Base-by-base conservation (phyloP, 2,888 invertebrate species). In the Agrotis exclamationis region DNA sequence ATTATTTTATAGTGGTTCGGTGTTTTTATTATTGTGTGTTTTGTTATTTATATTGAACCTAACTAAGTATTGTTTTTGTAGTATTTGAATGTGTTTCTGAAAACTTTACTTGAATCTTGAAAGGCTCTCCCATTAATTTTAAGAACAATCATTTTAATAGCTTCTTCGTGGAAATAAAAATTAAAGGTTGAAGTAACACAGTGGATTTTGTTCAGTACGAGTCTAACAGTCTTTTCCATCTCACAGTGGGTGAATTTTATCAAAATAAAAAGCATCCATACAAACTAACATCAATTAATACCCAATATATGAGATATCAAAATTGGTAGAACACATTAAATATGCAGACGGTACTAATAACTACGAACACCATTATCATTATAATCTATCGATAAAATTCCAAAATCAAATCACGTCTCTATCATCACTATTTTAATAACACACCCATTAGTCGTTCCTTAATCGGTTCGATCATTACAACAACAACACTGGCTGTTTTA, bases 391-490 rank as follows among this genome's bases (percentile, higher is more conserved):
- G 58, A 80, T 76, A 58, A 50, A 44, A 56, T 67, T 69, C 14
- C 2, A 54, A 63, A 83, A 72, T 74, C 59, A 66, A 22, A 45
- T 44, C 75, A 70, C 82, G 70, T 71, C 65, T 51, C 56, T 60
- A 73, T 47, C n/a, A 74, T 67, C 65, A 28, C 63, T 79, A 59
- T 70, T 44, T 69, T 70, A 77, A 74, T 65, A 63, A 39, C 60
- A 59, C 57, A 44, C 28, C 53, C 64, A 69, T 73, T 75, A 63
- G 22, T 56, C 22, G 58, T 63, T 63, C 73, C 58, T 51, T 75
- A 83, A 60, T 62, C 45, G 60, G 70, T 20, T 16, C 65, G 65
- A 84, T 84, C 85, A 84, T 84, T 78, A 83, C 85, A 71, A 60
- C 72, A 71, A 79, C 75, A 74, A 44, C 70, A 63, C 62, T 69